These are phyloP conservation scores for Podarcis raffonei DNA, from an alignment of 2,113 vertebrate genomes.

Conservation along the genomic window DNA sequence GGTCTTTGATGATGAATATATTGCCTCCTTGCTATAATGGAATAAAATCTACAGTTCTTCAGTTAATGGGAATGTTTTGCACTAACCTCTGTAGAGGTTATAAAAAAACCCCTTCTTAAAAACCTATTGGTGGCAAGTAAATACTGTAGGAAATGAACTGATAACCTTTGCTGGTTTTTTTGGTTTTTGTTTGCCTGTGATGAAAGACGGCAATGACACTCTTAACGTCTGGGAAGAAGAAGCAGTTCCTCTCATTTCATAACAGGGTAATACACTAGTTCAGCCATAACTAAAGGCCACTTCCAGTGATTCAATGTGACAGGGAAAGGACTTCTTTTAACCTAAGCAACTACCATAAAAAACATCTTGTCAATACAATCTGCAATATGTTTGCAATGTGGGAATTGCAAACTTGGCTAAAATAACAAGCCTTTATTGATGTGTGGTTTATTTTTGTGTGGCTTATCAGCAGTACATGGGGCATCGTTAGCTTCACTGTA, in stretches of 20 bases:
- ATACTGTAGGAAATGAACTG: not conserved
- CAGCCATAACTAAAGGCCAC: not conserved
- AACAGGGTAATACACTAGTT: not conserved
- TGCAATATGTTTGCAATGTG: slow-evolving; percentile 17
- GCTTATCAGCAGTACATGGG: slow-evolving; percentile 18
- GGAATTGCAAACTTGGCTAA: slow-evolving; percentile 12
- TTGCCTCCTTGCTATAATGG: not conserved
- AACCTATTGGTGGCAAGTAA: not conserved
- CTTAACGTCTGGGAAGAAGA: not conserved
- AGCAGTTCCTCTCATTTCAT: not conserved
- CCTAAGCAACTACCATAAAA: not conserved
- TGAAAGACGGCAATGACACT: not conserved
- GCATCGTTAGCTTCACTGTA: slow-evolving; percentile 30
- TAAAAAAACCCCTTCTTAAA: not conserved
- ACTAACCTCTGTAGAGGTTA: not conserved
- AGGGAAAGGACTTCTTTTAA: not conserved
- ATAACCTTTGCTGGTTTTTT: not conserved
- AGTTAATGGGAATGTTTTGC: not conserved
- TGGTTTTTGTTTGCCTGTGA: not conserved
- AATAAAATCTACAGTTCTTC: not conserved
- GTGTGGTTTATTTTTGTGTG: slow-evolving; percentile 4
- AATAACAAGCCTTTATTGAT: slow-evolving; percentile 14
- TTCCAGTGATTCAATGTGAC: slow-evolving; percentile 12
- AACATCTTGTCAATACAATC: slow-evolving; percentile 19
- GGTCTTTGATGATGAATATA: not conserved